These are phyloP conservation scores for Philonicus albiceps DNA, from an alignment of 2,888 invertebrate genomes.

Conservation along the genomic window DNA sequence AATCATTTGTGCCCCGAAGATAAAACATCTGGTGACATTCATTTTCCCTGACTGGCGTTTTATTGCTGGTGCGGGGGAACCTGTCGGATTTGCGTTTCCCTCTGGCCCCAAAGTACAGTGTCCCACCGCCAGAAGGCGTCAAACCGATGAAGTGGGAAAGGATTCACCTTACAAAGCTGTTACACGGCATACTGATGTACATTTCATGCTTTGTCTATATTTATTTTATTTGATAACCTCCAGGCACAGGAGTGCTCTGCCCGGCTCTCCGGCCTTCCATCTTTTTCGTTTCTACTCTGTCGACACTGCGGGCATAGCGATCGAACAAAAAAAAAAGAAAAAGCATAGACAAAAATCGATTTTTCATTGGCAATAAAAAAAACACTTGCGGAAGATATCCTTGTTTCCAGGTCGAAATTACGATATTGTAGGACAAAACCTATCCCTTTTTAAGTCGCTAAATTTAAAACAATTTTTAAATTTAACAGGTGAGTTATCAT, in stretches of 20 bases:
- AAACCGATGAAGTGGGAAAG: not conserved
- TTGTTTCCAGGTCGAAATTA: not conserved
- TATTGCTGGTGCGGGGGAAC: not conserved
- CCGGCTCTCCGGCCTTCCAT: not conserved
- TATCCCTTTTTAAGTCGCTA: not conserved
- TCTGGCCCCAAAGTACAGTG: not conserved
- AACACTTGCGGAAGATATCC: not conserved
- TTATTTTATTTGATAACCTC: conserved; percentile 15
- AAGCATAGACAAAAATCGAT: not conserved
- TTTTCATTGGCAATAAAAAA: conserved; percentile 14
- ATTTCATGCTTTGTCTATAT: conserved; percentile 7
- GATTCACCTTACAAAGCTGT: conserved; percentile 1
- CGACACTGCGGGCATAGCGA: not conserved
- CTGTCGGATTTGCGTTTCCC: not conserved
- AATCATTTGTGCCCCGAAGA: not conserved
- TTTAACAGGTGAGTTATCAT: not conserved
- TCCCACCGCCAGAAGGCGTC: not conserved
- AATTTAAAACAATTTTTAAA: not conserved
- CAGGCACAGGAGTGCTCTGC: not conserved
- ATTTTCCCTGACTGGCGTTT: not conserved
- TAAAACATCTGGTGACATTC: conserved; percentile 5
- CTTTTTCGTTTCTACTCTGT: not conserved
- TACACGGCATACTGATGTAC: not conserved
- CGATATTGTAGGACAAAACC: not conserved
- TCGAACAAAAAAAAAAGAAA: not conserved